Conservation (phyloP, 2,888 invertebrate genomes). For the Protodeltote pygarga region DNA sequence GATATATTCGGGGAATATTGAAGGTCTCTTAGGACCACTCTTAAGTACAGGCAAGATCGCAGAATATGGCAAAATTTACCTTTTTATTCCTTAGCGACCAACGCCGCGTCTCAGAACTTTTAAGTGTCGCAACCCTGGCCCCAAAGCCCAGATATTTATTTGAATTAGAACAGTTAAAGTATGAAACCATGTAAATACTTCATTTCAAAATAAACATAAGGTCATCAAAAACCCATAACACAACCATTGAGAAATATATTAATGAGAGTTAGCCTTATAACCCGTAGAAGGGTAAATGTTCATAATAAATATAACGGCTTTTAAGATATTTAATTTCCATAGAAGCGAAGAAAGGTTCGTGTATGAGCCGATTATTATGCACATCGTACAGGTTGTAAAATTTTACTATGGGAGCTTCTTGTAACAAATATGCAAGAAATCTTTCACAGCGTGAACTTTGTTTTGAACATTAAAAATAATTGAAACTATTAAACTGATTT, state of each 20-base stretch:
- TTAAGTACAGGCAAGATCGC: too few species aligned
- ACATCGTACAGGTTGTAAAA: slow-evolving; percentile 14
- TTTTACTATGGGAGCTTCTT: slow-evolving; percentile 17
- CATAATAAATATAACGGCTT: slow-evolving; percentile 25
- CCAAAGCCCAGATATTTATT: too few species aligned
- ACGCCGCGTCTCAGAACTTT: too few species aligned
- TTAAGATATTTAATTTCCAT: slow-evolving; percentile 36
- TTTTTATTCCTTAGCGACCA: too few species aligned
- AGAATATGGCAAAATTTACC: too few species aligned
- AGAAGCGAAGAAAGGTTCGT: slow-evolving; percentile 11
- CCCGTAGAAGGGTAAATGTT: slow-evolving; percentile 5
- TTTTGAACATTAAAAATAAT: neutral
- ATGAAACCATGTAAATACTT: too few species aligned
- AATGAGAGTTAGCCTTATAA: slow-evolving; percentile 5
- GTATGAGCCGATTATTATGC: slow-evolving; percentile 19
- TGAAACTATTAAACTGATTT: too few species aligned
- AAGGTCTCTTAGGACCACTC: too few species aligned
- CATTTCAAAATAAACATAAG: neutral
- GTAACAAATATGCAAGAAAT: neutral
- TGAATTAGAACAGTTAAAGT: too few species aligned
- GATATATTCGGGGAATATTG: too few species aligned
- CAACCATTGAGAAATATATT: neutral
- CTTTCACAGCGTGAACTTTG: neutral
- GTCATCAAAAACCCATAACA: neutral
- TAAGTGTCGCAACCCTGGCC: too few species aligned